These are phyloP conservation scores for Sebastes oblongus DNA, from an alignment of 2,797 vertebrate genomes.

Conservation along the genomic window DNA sequence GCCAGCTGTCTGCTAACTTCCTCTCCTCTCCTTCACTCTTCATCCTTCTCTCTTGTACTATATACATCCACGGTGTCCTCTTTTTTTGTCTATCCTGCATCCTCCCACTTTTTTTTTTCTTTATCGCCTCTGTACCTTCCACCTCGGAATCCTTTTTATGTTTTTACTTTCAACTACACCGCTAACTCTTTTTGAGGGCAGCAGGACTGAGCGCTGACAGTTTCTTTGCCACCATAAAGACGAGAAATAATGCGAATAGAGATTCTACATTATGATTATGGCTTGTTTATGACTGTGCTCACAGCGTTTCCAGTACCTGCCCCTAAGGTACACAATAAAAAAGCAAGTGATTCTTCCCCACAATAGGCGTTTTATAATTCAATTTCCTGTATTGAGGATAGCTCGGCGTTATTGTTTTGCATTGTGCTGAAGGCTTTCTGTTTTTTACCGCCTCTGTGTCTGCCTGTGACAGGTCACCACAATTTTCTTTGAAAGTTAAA, in stretches of 20 bases:
- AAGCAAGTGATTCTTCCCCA: conserved; percentile 28
- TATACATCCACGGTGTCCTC: conserved; percentile 9
- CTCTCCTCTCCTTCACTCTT: conserved; percentile 27
- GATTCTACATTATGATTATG: conserved; percentile 67
- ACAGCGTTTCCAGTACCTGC: conserved; percentile 18
- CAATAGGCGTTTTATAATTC: conserved; percentile 57
- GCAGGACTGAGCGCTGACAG: conserved; percentile 16
- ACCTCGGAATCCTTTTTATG: neutral
- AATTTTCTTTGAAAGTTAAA: neutral
- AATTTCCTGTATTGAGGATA: conserved; percentile 66
- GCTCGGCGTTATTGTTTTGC: conserved; percentile 62
- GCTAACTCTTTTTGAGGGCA: conserved; percentile 12
- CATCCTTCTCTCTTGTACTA: conserved; percentile 6
- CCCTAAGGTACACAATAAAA: conserved; percentile 43
- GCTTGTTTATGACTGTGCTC: conserved; percentile 55
- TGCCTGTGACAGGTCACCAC: neutral
- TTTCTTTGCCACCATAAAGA: conserved; percentile 35
- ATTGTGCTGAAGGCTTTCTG: conserved; percentile 21
- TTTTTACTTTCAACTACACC: conserved; percentile 1
- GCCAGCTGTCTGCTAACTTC: conserved; percentile 63
- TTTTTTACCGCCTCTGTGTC: neutral
- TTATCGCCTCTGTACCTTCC: conserved; percentile 1
- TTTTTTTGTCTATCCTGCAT: neutral
- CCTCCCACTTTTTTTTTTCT: neutral
- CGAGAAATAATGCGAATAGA: conserved; percentile 50